Conservation (phyloP, 2,797 vertebrate genomes). For the Malurus leucopterus region DNA sequence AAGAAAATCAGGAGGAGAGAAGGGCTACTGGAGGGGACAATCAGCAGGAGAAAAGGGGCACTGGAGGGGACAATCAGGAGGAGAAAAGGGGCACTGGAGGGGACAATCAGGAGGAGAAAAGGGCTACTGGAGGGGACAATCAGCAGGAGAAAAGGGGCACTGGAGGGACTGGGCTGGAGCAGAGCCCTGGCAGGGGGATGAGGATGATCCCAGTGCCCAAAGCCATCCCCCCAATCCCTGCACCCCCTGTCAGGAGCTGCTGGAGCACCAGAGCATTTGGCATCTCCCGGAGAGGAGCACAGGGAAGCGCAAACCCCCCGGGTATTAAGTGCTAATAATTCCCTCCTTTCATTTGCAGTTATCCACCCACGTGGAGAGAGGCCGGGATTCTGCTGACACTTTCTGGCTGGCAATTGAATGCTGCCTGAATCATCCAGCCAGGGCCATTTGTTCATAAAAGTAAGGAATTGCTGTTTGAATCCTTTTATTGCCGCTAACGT, state of each 20-base stretch:
- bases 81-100: too few relatives aligned
- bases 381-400: slow-evolving; percentile 46
- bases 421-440: slow-evolving; percentile 59
- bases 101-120: too few relatives aligned
- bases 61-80: too few relatives aligned
- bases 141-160: too few relatives aligned
- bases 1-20: too few relatives aligned
- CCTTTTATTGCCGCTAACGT: slow-evolving; percentile 31
- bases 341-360: slow-evolving; percentile 51
- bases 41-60: too few relatives aligned
- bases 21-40: too few relatives aligned
- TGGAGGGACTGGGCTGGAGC: neutral
- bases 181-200: neutral
- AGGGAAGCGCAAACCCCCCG: neutral
- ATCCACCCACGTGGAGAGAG: slow-evolving; percentile 37
- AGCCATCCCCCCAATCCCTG: neutral
- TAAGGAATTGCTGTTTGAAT: slow-evolving; percentile 55
- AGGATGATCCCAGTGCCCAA: accelerated
- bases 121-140: too few relatives aligned
- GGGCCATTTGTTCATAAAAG: slow-evolving; percentile 55
- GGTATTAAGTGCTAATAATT: slow-evolving; percentile 48
- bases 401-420: slow-evolving; percentile 39
- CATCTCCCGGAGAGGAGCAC: neutral
- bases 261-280: neutral
- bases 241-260: neutral